Evolutionary conservation across 2,797 vertebrate species (phyloP).

Genomic region (Epinephelus coioides): DNA sequence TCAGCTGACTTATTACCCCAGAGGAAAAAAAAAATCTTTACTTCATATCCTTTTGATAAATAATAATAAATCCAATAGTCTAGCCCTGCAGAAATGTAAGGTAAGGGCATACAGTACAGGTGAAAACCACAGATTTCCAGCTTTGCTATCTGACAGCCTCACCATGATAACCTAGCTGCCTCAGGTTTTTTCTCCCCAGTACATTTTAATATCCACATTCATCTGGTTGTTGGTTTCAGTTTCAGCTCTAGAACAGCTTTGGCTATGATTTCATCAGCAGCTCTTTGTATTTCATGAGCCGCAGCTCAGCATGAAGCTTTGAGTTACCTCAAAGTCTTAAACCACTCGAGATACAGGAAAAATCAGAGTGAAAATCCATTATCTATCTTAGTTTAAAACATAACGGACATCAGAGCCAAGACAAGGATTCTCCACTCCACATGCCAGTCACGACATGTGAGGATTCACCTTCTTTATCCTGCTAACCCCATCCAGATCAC

Average conservation of each 20-base stretch:
- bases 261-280: conserved; percentile 76
- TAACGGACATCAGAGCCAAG: background rate
- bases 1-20: background rate
- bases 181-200: conserved; percentile 71
- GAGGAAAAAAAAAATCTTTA: background rate
- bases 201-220: conserved; percentile 86
- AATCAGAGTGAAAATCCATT: background rate
- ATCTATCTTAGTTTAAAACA: background rate
- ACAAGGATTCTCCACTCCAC: no score
- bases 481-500: background rate
- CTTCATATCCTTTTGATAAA: conserved; percentile 10
- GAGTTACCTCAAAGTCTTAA: conserved; percentile 73
- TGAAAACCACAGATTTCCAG: background rate
- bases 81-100: background rate
- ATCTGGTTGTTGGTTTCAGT: conserved; percentile 78
- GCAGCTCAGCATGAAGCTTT: conserved; percentile 36
- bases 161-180: conserved; percentile 47
- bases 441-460: no score
- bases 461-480: no score
- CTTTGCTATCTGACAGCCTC: background rate
- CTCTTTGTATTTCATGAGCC: conserved; percentile 74
- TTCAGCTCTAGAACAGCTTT: conserved; percentile 27
- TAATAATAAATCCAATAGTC: conserved; percentile 5
- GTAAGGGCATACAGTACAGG: background rate
- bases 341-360: conserved; percentile 52